Evolutionary conservation across 2,888 invertebrate genomes (phyloP), one percentile per base, ranked within the genome.

Genomic region (Torymus auratus): DNA sequence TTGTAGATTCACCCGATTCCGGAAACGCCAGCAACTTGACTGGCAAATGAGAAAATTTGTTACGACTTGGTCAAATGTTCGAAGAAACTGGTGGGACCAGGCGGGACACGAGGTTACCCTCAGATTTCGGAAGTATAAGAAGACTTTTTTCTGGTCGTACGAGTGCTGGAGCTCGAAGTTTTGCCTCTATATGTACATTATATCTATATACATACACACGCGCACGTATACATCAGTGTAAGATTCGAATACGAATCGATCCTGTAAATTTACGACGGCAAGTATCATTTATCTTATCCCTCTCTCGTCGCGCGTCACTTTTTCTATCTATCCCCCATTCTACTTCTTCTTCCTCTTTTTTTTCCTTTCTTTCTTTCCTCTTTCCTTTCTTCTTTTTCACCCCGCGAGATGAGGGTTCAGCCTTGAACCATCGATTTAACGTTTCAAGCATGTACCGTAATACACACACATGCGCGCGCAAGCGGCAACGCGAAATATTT

Each of bases 241-340:
- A 65, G 50, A 65, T 52, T 50, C 65, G 17, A 65, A 65, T 65
- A 17, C 20, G 17, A 65, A 50, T 65, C 65, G 52, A 65, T 65
- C 5, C 65, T 65, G 23, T 17, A 65, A 65, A 65, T 65, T 65
- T 65, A 52, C 65, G 65, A 65, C 17, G 52, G 52, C 50, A 65
- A 52, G 65, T 65, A 65, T 65, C 65, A 17, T 65, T 13, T 52
- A 50, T 65, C 65, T 50, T 65, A 65, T 65, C 52, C 13, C 17
- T 14, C 28, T 28, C 41, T 41, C 15, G 52, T 52, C 12, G 52
- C 15, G 2, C 15, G 64, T 41, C 28, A 15, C 10, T 64, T 41
- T 41, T 41, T 41, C 41, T 41, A 41, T 41, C 41, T 41, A 5
- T 41, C 7, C 41, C 1, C 41, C 41, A 41, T 41, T 41, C 41